phyloP scores from a whole-genome alignment of 2,888 invertebrate species.

The Chironomus tentans region DNA sequence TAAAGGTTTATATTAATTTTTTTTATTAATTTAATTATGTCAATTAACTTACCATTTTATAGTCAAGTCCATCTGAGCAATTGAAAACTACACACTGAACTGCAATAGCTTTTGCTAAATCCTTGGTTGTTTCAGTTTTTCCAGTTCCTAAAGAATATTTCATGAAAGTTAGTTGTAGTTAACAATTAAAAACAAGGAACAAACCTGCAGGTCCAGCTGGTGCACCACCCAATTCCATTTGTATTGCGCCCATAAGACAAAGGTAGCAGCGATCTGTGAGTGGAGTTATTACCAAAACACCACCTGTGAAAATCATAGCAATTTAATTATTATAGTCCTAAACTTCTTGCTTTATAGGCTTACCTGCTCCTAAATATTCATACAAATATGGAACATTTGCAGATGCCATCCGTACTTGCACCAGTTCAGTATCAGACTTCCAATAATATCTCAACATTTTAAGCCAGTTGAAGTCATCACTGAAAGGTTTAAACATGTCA shows the following conservation, averaged over 20 bases:
- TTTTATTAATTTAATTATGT: too few relatives aligned
- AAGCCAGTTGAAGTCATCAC: constrained; percentile 76
- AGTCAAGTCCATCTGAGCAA: constrained; percentile 66
- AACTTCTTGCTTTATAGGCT: too few relatives aligned
- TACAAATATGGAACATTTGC: constrained; percentile 77
- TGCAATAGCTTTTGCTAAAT: constrained; percentile 76
- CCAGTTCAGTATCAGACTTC: constrained; percentile 67
- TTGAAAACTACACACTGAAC: constrained; percentile 89
- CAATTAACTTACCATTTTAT: constrained; percentile 34
- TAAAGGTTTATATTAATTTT: too few relatives aligned
- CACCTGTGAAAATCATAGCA: constrained; percentile 36
- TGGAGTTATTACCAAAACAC: constrained; percentile 80
- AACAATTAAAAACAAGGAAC: too few relatives aligned
- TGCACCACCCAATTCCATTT: constrained; percentile 78
- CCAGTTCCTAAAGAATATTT: constrained; percentile 59
- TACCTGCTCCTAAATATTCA: constrained; percentile 76
- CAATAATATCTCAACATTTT: constrained; percentile 87
- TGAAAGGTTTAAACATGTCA: constrained; percentile 34
- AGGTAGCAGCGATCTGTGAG: constrained; percentile 82
- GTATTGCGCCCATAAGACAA: constrained; percentile 82
- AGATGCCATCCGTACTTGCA: constrained; percentile 75
- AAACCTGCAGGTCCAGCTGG: constrained; percentile 68
- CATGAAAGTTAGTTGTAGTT: too few relatives aligned
- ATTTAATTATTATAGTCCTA: too few relatives aligned
- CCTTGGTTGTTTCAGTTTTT: constrained; percentile 86